A percentile compares a stretch with the other conserved stretches of the same genome.
These are phyloP conservation scores for Kradibia gibbosae DNA, from an alignment of 1,140 invertebrate species.

Conservation along the genomic window DNA sequence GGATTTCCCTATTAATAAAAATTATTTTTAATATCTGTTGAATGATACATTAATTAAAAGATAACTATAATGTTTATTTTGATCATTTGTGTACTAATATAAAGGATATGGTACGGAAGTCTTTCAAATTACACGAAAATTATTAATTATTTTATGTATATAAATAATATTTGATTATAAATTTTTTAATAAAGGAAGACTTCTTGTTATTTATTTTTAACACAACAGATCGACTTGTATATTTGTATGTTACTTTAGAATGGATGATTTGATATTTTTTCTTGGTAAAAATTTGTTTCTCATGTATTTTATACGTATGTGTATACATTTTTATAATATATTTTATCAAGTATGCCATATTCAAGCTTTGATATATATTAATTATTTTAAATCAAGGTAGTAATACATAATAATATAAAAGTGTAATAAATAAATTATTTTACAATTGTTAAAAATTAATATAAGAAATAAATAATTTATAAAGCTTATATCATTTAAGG, in stretches of 20 bases:
- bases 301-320: slow-evolving; percentile 49
- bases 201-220: slow-evolving; percentile 63
- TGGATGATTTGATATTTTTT: slow-evolving; percentile 35
- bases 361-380: too few species aligned
- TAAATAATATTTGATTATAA: slow-evolving; percentile 54
- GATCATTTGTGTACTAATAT: not conserved
- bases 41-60: slow-evolving; percentile 39
- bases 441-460: too few species aligned
- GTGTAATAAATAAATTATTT: too few species aligned
- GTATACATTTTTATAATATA: slow-evolving; percentile 20
- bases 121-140: slow-evolving; percentile 61
- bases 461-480: too few species aligned
- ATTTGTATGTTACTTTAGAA: slow-evolving; percentile 56
- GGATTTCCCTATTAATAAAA: not conserved
- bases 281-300: slow-evolving; percentile 37
- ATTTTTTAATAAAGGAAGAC: slow-evolving; percentile 65
- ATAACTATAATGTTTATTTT: not conserved
- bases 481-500: too few species aligned
- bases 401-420: too few species aligned
- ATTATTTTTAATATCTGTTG: not conserved
- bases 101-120: slow-evolving; percentile 49
- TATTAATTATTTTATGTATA: slow-evolving; percentile 47
- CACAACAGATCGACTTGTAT: slow-evolving; percentile 56
- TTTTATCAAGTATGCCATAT: too few species aligned
- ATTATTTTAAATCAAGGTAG: not conserved